Percentiles rank a stretch among this genome's conserved stretches.
These are phyloP conservation scores for Eutrigla gurnardus DNA, from an alignment of 2,797 vertebrate genomes.

Conservation along the genomic window DNA sequence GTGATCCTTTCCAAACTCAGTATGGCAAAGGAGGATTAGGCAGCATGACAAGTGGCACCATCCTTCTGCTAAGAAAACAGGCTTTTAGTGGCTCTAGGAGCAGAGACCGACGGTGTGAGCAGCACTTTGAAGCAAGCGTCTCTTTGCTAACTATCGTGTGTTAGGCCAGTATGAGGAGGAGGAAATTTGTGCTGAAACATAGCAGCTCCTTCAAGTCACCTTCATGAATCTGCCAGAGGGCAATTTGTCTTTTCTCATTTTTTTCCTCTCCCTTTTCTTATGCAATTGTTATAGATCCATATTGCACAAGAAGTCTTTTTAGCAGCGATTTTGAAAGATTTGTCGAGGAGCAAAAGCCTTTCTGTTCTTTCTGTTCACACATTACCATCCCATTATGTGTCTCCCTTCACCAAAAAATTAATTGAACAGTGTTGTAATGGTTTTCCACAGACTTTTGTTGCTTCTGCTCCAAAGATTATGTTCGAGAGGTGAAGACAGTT, in stretches of 20 bases:
- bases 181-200: slow-evolving; percentile 74
- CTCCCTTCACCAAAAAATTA: slow-evolving; percentile 62
- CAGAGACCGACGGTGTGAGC: slow-evolving; percentile 64
- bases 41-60: slow-evolving; percentile 64
- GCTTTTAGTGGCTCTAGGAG: slow-evolving; percentile 58
- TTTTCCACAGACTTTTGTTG: slow-evolving; percentile 64
- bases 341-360: slow-evolving; percentile 68
- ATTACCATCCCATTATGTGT: slow-evolving; percentile 80
- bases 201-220: slow-evolving; percentile 83
- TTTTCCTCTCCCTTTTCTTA: slow-evolving; percentile 68
- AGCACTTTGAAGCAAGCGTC: slow-evolving; percentile 82
- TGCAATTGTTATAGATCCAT: slow-evolving; percentile 82
- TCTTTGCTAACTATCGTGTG: slow-evolving; percentile 73
- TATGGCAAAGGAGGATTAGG: slow-evolving; percentile 51
- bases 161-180: slow-evolving; percentile 59
- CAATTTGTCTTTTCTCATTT: slow-evolving; percentile 68
- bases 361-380: slow-evolving; percentile 74
- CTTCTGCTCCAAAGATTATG: slow-evolving; percentile 43
- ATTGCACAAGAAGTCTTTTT: slow-evolving; percentile 68
- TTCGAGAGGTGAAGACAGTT: slow-evolving; percentile 34
- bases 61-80: slow-evolving; percentile 59
- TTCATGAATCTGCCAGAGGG: slow-evolving; percentile 77
- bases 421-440: slow-evolving; percentile 63
- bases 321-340: slow-evolving; percentile 70
- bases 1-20: slow-evolving; percentile 58